Base-by-base conservation (phyloP, 2,888 invertebrate genomes). In the Autographa gamma region DNA sequence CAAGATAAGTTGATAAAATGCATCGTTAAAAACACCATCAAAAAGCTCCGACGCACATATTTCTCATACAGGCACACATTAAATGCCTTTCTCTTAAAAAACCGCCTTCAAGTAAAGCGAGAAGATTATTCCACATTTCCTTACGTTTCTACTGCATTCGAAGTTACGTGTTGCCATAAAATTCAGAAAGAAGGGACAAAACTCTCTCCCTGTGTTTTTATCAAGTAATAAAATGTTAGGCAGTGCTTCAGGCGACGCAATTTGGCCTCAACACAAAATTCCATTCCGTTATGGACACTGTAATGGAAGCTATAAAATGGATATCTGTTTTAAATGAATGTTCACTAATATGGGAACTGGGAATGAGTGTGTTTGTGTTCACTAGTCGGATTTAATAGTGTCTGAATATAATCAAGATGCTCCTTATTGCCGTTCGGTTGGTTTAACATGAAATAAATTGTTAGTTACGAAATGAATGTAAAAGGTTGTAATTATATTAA, bases 171-270 rank as follows among this genome's bases (percentile, higher is more conserved):
- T 75, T 73, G 76, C 81, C 79, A 84, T 89, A 88, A 88, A 89
- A 85, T 81, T 80, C 81, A 74, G 80, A 80, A 85, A 86, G 85
- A 84, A 86, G 86, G 87, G 88, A 87, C 87, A 78, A 79, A 79
- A 84, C 87, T 82, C 81, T 85, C 84, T 83, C 82, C 72, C 82
- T 81, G 83, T 88, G 88, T 89, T 91, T 90, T 91, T 91, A 91
- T 89, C 89, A 90, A 90, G 90, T 88, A 91, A 88, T 91, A 91
- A 91, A 91, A 90, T 86, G 89, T 87, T 86, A 85, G 86, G 85
- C 86, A 83, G 85, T 83, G 79, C 82, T 88, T 79, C 73, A 79
- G 81, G 79, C 81, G 81, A 88, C 86, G 85, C 87, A 90, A 89
- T 90, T 89, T 88, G 85, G 90, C 88, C 85, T 86, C 86, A 82